Conservation (phyloP, 1,140 invertebrate species). For the Cydia strobilella region DNA sequence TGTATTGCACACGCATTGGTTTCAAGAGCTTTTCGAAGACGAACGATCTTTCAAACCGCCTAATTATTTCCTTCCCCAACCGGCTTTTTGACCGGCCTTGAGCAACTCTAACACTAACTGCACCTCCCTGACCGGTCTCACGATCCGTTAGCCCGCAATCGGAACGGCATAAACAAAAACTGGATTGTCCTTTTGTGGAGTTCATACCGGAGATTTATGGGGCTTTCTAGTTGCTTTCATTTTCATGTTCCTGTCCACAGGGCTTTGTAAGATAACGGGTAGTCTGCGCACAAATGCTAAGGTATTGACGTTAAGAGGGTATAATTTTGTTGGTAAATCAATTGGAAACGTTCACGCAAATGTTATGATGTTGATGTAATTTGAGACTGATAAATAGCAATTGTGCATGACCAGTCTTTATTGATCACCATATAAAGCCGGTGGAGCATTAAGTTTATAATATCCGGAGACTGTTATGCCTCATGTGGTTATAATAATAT, state of each 20-base stretch:
- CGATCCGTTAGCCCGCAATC: constrained; percentile 8
- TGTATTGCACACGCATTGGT: background rate
- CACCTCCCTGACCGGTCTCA: constrained; percentile 6
- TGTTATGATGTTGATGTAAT: constrained; percentile 11
- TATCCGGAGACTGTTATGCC: too few species aligned
- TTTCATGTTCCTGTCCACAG: constrained; percentile 24
- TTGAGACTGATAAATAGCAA: background rate
- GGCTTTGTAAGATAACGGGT: constrained; percentile 10
- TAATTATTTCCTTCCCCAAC: constrained; percentile 8
- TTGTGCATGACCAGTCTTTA: background rate
- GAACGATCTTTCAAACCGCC: background rate
- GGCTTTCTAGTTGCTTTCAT: constrained; percentile 21
- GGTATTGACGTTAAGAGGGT: background rate
- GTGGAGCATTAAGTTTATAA: too few species aligned
- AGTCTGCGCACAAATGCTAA: background rate
- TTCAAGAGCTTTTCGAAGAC: background rate
- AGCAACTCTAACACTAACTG: constrained; percentile 15
- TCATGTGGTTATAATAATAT: too few species aligned
- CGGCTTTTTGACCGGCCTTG: constrained; percentile 12
- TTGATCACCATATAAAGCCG: too few species aligned
- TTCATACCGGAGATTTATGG: constrained; percentile 25
- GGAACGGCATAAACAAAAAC: constrained; percentile 22
- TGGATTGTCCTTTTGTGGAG: constrained; percentile 20
- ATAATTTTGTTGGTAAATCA: background rate
- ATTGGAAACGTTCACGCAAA: background rate